These are phyloP conservation scores for Leucophenga varia DNA, from an alignment of 1,140 invertebrate species.

Conservation along the genomic window DNA sequence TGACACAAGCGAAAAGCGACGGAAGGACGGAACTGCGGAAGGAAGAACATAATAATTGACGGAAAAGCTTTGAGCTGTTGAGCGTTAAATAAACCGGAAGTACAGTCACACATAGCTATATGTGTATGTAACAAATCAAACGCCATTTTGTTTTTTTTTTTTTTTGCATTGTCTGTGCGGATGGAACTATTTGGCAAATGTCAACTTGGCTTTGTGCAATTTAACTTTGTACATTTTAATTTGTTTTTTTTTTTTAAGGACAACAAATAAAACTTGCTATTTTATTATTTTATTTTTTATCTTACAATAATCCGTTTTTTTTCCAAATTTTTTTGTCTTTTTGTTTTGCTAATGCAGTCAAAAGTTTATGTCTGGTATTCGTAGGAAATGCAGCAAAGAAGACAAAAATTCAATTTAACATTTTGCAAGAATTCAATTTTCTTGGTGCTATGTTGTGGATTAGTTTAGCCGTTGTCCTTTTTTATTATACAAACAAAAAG, in stretches of 20 bases:
- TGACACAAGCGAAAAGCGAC: conserved; percentile 19
- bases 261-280: no score
- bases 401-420: conserved; percentile 46
- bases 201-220: no score
- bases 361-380: no score
- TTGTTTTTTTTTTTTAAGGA: neutral
- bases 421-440: conserved; percentile 53
- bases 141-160: conserved; percentile 20
- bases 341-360: neutral
- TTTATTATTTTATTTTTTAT: no score
- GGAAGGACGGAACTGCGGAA: conserved; percentile 18
- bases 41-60: conserved; percentile 10
- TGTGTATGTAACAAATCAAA: no score
- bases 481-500: no score
- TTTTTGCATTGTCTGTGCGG: no score
- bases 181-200: no score
- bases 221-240: conserved; percentile 9
- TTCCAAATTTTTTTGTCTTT: no score
- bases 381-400: no score
- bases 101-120: neutral
- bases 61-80: no score
- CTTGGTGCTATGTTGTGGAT: conserved; percentile 51
- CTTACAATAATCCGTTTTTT: no score
- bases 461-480: conserved; percentile 42
- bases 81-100: conserved; percentile 4